A percentile compares a stretch with the other conserved stretches of the same genome.
phyloP scores from a whole-genome alignment of 2,797 vertebrate species.

The Tiaroga cobitis region DNA sequence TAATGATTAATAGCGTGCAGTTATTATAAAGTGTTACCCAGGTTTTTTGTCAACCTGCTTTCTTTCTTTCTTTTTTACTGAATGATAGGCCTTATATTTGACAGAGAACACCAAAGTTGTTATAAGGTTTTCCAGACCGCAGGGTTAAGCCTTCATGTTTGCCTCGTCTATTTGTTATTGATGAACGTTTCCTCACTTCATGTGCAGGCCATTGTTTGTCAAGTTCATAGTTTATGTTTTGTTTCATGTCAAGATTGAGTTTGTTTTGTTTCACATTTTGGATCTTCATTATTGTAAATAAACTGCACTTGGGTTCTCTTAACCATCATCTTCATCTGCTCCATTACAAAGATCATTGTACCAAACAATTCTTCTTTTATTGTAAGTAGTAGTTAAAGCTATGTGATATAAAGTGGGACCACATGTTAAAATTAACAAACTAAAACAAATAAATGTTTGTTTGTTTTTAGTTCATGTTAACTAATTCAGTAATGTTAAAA shows the following conservation, averaged over 20 bases:
- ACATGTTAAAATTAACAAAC: neutral
- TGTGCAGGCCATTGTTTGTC: neutral
- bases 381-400: neutral
- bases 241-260: neutral
- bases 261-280: neutral
- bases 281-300: neutral
- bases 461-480: no score
- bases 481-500: no score
- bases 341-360: neutral
- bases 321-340: neutral
- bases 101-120: no score
- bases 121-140: no score
- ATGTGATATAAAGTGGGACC: neutral
- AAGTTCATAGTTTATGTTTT: neutral
- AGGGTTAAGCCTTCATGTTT: neutral
- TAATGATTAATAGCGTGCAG: no score
- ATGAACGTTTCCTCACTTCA: neutral
- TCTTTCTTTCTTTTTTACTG: no score
- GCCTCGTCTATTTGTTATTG: neutral
- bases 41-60: no score
- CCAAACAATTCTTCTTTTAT: neutral
- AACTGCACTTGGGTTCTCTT: neutral
- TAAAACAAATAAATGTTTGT: neutral
- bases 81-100: no score
- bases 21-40: no score